Conservation (phyloP, 2,113 vertebrate genomes). For the Shinisaurus crocodilurus region DNA sequence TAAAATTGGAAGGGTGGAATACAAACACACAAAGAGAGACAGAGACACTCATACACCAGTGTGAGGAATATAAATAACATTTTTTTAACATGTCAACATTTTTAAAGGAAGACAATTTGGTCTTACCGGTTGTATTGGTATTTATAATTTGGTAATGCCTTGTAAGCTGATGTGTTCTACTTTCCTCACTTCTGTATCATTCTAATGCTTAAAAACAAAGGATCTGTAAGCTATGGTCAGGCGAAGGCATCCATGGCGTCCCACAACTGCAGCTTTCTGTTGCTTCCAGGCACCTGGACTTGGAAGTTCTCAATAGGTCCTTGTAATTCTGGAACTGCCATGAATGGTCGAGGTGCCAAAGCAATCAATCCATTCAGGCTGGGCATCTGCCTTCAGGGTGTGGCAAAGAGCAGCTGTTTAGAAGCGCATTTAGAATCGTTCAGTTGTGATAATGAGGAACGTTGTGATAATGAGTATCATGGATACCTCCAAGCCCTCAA, state of each 20-base stretch:
- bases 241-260: neutral
- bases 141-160: neutral
- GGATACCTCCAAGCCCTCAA: constrained; percentile 11
- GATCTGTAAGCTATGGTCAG: neutral
- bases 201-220: neutral
- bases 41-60: neutral
- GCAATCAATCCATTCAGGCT: neutral
- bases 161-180: neutral
- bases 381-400: neutral
- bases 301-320: neutral
- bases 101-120: neutral
- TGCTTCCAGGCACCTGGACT: neutral
- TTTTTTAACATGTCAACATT: neutral
- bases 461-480: constrained; percentile 6
- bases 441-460: constrained; percentile 14
- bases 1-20: neutral
- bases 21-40: neutral
- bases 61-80: neutral
- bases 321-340: neutral
- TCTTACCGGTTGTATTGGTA: neutral
- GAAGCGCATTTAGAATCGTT: constrained; percentile 15
- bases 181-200: neutral
- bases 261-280: neutral
- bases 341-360: neutral
- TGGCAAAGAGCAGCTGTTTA: constrained; percentile 5